Conservation (phyloP, 2,113 vertebrate genomes). For the Condylura cristata region DNA sequence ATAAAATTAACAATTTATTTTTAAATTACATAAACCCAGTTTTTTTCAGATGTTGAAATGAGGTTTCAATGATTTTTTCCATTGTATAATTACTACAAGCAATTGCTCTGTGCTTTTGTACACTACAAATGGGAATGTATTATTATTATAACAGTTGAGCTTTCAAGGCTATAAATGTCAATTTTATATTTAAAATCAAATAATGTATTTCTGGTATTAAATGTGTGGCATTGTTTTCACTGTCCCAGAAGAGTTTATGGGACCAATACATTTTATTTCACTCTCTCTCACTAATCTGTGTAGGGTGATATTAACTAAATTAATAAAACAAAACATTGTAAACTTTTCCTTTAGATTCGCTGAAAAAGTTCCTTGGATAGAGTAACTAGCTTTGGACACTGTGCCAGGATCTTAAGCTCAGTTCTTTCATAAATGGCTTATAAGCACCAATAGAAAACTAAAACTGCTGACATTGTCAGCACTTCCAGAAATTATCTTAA, state of each 20-base stretch:
- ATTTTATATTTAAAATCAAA: constrained; percentile 30
- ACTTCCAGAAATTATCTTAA: constrained; percentile 82
- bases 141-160: constrained; percentile 1
- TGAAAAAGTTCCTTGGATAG: constrained; percentile 48
- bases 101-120: not conserved
- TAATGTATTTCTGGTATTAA: not conserved
- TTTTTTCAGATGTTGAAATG: constrained; percentile 10
- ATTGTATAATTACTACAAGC: constrained; percentile 1
- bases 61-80: constrained; percentile 17
- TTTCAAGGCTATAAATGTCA: not conserved
- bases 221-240: not conserved
- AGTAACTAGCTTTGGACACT: constrained; percentile 4
- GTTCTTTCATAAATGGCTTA: constrained; percentile 59
- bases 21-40: not conserved
- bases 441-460: constrained; percentile 55
- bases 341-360: not conserved
- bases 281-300: not conserved
- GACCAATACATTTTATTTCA: not conserved
- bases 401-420: not conserved
- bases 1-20: not conserved
- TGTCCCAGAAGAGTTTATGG: not conserved
- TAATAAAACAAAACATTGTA: not conserved
- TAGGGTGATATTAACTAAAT: not conserved
- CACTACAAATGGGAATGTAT: not conserved
- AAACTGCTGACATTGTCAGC: constrained; percentile 71